Conservation (phyloP, 2,797 vertebrate genomes). For the Lerista edwardsae region DNA sequence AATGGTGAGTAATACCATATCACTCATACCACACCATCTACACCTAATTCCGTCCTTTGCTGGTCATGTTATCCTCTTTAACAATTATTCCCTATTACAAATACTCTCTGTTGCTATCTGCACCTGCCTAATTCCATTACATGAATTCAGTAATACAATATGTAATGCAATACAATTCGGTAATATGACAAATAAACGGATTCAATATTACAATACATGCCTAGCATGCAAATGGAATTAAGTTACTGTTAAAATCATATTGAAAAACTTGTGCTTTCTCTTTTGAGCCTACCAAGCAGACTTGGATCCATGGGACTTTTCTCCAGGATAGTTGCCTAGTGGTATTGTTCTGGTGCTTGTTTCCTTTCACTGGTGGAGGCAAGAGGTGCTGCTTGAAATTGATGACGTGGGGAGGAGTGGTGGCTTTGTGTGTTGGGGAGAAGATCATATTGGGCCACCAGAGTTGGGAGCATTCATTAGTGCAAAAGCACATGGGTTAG, state of each 20-base stretch:
- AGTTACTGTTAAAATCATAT: background rate
- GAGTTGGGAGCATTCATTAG: background rate
- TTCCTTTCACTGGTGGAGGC: background rate
- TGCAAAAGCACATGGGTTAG: background rate
- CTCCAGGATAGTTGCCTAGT: background rate
- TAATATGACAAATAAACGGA: too few relatives aligned
- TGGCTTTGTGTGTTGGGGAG: background rate
- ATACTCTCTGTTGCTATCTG: background rate
- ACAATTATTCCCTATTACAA: background rate
- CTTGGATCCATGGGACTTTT: background rate
- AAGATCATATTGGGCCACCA: background rate
- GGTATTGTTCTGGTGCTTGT: background rate
- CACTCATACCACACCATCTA: background rate
- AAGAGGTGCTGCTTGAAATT: background rate
- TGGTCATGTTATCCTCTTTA: background rate
- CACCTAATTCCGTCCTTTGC: background rate
- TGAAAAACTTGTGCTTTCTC: background rate
- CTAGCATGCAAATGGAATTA: background rate
- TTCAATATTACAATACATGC: too few relatives aligned
- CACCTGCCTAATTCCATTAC: too few relatives aligned
- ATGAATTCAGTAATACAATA: too few relatives aligned
- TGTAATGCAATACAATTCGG: too few relatives aligned
- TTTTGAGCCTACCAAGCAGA: background rate
- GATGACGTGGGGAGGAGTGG: background rate
- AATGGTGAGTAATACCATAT: too few relatives aligned